A percentile compares a stretch with the other conserved stretches of the same genome.
Conservation (phyloP, 2,113 vertebrate species). For the Taurulus bubalis region DNA sequence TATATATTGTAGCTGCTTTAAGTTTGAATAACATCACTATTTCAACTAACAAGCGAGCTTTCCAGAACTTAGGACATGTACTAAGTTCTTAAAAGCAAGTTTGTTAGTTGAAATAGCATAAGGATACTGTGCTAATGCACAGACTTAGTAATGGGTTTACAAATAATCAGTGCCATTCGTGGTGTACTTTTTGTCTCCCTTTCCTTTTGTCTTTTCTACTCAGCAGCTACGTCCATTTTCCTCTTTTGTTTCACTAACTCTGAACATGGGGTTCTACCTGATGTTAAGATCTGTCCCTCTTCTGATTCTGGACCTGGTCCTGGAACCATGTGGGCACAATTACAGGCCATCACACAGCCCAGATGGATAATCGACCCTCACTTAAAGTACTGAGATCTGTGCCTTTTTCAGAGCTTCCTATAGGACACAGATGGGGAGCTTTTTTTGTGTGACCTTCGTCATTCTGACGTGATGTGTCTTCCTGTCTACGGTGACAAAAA, state of each 20-base stretch:
- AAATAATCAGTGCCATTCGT: neutral
- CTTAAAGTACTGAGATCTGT: neutral
- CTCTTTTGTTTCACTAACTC: neutral
- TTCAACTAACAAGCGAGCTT: neutral
- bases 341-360: conserved; percentile 8
- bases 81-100: neutral
- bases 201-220: neutral
- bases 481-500: conserved; percentile 11
- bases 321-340: conserved; percentile 3
- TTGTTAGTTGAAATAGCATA: neutral
- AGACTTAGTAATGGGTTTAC: neutral
- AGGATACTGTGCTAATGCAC: neutral
- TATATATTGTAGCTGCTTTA: neutral
- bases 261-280: neutral
- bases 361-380: neutral
- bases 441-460: neutral
- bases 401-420: conserved; percentile 5
- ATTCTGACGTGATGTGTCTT: conserved; percentile 2
- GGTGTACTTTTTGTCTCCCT: too few relatives aligned
- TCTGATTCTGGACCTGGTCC: neutral
- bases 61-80: neutral
- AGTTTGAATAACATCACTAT: neutral
- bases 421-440: conserved; percentile 14
- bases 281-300: neutral
- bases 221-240: neutral